Conservation (phyloP, 1,140 invertebrate species). For the Drosophila gunungcola region DNA sequence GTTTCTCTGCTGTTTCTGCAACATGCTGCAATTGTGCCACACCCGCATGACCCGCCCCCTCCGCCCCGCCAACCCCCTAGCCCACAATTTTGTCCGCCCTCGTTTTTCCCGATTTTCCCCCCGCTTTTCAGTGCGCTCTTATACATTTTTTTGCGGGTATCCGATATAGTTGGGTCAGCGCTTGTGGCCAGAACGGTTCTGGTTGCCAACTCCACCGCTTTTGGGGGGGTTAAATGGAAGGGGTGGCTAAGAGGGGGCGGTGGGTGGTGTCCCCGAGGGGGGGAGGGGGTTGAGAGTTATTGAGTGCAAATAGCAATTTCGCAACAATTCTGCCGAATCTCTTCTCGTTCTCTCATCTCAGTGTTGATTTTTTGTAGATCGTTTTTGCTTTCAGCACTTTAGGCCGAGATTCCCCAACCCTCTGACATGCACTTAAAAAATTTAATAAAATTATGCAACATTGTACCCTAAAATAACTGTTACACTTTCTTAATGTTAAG, state of each 20-base stretch:
- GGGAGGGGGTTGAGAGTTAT: constrained; percentile 64
- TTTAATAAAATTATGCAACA: too few relatives aligned
- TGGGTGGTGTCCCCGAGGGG: not conserved
- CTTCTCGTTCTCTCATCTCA: constrained; percentile 3
- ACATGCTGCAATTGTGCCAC: constrained; percentile 67
- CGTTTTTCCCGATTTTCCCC: constrained; percentile 8
- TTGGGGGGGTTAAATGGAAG: constrained; percentile 2
- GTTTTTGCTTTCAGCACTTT: constrained; percentile 80
- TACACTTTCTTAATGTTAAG: too few relatives aligned
- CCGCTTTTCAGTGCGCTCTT: constrained; percentile 16
- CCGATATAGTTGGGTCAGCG: constrained; percentile 85
- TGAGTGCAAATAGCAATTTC: constrained; percentile 85
- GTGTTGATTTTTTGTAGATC: constrained; percentile 37
- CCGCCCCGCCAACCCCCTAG: too few relatives aligned
- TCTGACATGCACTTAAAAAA: not conserved
- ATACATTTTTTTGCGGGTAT: constrained; percentile 83
- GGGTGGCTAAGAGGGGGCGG: not conserved
- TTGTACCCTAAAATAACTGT: not conserved
- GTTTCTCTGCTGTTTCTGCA: constrained; percentile 50
- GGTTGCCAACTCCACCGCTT: constrained; percentile 64
- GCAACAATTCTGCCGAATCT: constrained; percentile 78
- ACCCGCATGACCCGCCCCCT: constrained; percentile 19
- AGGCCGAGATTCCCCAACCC: constrained; percentile 61
- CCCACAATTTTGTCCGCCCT: too few relatives aligned
- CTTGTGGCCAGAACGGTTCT: constrained; percentile 85